These are phyloP conservation scores for Macrotis lagotis DNA, from an alignment of 2,113 vertebrate species.

Conservation along the genomic window DNA sequence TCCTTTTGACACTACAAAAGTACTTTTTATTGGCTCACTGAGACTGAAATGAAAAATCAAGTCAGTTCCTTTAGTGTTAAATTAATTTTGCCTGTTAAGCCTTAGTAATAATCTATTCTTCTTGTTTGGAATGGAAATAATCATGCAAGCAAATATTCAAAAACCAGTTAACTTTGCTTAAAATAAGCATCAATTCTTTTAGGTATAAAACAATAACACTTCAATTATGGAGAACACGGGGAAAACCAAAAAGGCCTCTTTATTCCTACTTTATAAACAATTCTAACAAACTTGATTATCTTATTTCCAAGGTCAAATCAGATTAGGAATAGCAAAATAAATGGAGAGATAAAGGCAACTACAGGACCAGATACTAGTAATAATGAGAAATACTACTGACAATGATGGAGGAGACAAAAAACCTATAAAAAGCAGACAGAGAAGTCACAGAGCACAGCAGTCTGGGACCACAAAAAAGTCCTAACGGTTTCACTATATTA, in stretches of 20 bases:
- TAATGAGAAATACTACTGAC: neutral
- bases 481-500: neutral
- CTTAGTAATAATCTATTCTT: neutral
- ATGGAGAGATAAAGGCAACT: neutral
- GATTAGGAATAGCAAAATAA: neutral
- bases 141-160: neutral
- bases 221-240: neutral
- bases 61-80: neutral
- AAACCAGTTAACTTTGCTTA: neutral
- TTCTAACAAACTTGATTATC: constrained; percentile 14
- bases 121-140: neutral
- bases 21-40: neutral
- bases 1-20: neutral
- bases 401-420: neutral
- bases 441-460: constrained; percentile 3
- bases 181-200: constrained; percentile 13
- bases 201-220: neutral
- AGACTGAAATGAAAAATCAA: neutral
- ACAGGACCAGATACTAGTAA: neutral
- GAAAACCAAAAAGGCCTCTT: neutral
- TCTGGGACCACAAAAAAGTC: neutral
- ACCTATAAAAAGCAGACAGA: neutral
- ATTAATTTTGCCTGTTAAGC: neutral
- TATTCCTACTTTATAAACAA: neutral
- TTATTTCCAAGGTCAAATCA: neutral